Conservation (phyloP, 2,888 invertebrate species). For the Hipparchia semele region DNA sequence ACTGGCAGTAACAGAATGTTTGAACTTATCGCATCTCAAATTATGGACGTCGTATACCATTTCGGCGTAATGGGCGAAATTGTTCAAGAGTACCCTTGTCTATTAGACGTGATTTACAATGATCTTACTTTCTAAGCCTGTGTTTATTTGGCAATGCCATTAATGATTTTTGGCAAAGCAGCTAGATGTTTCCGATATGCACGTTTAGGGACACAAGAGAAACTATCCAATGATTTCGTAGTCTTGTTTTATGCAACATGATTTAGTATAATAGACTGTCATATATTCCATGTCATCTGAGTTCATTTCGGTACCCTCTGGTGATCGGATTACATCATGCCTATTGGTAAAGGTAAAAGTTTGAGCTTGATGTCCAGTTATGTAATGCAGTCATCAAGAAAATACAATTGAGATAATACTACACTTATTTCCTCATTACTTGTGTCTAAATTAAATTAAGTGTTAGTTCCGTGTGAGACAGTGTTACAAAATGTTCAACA, state of each 20-base stretch:
- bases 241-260: slow-evolving; percentile 9
- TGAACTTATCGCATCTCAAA: slow-evolving; percentile 62
- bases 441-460: slow-evolving; percentile 17
- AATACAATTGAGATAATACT: slow-evolving; percentile 6
- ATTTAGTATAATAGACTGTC: slow-evolving; percentile 4
- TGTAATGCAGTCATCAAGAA: not conserved
- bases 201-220: slow-evolving; percentile 16
- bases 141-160: slow-evolving; percentile 48
- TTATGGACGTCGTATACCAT: slow-evolving; percentile 57
- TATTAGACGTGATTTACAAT: slow-evolving; percentile 46
- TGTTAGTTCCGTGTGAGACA: slow-evolving; percentile 9
- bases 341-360: slow-evolving; percentile 16
- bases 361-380: slow-evolving; percentile 11
- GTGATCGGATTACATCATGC: slow-evolving; percentile 15
- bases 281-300: slow-evolving; percentile 9
- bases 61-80: slow-evolving; percentile 60
- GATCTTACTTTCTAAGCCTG: slow-evolving; percentile 55
- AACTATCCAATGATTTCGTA: slow-evolving; percentile 15
- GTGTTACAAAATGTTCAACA: slow-evolving; percentile 15
- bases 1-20: slow-evolving; percentile 50
- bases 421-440: slow-evolving; percentile 16
- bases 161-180: slow-evolving; percentile 40
- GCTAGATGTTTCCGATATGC: slow-evolving; percentile 18
- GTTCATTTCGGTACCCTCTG: slow-evolving; percentile 8
- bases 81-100: slow-evolving; percentile 48